phyloP scores from a whole-genome alignment of 2,797 vertebrate genomes.

The Semaprochilodus insignis region DNA sequence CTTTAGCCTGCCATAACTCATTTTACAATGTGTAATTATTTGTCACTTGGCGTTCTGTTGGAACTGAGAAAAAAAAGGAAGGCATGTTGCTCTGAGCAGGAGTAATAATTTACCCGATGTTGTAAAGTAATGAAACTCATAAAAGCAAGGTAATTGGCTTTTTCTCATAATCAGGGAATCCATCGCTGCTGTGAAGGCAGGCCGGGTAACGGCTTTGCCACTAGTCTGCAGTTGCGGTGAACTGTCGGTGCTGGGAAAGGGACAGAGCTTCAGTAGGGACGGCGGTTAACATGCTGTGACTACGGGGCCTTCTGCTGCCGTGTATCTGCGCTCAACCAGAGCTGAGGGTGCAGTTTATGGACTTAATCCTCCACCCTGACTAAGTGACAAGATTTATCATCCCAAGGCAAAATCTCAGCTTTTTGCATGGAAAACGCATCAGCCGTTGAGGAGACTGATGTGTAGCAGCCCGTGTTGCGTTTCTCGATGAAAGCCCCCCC shows the following conservation, averaged over 20 bases:
- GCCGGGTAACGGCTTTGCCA: constrained; percentile 7
- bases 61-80: background rate
- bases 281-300: constrained; percentile 39
- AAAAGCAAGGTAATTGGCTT: constrained; percentile 78
- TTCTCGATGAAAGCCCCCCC: constrained; percentile 15
- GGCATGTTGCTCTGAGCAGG: constrained; percentile 23
- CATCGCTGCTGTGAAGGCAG: constrained; percentile 19
- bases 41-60: constrained; percentile 27
- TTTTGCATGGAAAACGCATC: constrained; percentile 55
- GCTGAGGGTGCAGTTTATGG: constrained; percentile 42
- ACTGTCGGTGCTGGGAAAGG: constrained; percentile 28
- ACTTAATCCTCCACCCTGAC: constrained; percentile 52
- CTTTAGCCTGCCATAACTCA: constrained; percentile 44
- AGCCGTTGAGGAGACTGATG: constrained; percentile 45
- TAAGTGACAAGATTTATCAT: constrained; percentile 61
- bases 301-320: constrained; percentile 44
- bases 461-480: constrained; percentile 29
- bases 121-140: constrained; percentile 77
- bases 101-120: constrained; percentile 47
- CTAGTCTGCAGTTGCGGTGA: background rate
- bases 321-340: constrained; percentile 41
- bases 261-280: constrained; percentile 10
- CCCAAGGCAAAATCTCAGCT: constrained; percentile 55
- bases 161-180: constrained; percentile 60
- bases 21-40: constrained; percentile 55